phyloP scores from a whole-genome alignment of 1,140 invertebrate genomes.

The Anastrepha obliqua region DNA sequence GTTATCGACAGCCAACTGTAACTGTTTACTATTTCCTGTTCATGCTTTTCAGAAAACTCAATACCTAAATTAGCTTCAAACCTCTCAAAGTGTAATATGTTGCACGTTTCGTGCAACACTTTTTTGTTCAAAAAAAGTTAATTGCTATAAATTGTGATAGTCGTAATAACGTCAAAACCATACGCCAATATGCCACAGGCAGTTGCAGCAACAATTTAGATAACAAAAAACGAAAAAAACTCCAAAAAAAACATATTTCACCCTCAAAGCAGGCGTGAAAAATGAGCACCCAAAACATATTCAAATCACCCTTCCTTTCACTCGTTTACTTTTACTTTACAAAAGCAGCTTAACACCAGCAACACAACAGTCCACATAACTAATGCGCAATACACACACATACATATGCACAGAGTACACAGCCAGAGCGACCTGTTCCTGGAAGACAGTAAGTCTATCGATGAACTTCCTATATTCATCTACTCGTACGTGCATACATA shows the following conservation, averaged over 20 bases:
- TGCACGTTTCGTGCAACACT: too few relatives aligned
- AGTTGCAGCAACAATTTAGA: neutral
- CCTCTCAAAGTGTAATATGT: neutral
- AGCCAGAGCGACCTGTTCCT: too few relatives aligned
- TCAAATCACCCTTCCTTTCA: neutral
- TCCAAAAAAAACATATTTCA: constrained; percentile 23
- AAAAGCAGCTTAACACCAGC: neutral
- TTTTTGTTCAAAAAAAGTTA: too few relatives aligned
- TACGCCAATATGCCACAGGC: too few relatives aligned
- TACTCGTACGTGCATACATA: neutral
- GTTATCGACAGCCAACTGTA: neutral
- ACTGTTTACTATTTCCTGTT: neutral
- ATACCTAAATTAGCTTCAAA: neutral
- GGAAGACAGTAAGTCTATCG: too few relatives aligned
- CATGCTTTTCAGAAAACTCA: neutral
- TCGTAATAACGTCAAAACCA: too few relatives aligned
- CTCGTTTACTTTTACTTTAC: neutral
- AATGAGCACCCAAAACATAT: neutral
- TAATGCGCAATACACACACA: neutral
- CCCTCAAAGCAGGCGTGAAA: neutral
- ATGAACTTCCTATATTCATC: neutral
- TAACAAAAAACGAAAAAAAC: neutral
- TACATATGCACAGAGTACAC: too few relatives aligned
- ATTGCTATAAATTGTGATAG: too few relatives aligned
- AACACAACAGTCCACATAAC: neutral